Evolutionary conservation across 2,113 vertebrate genomes (phyloP).

Genomic region (Microcebus lehilahytsara): DNA sequence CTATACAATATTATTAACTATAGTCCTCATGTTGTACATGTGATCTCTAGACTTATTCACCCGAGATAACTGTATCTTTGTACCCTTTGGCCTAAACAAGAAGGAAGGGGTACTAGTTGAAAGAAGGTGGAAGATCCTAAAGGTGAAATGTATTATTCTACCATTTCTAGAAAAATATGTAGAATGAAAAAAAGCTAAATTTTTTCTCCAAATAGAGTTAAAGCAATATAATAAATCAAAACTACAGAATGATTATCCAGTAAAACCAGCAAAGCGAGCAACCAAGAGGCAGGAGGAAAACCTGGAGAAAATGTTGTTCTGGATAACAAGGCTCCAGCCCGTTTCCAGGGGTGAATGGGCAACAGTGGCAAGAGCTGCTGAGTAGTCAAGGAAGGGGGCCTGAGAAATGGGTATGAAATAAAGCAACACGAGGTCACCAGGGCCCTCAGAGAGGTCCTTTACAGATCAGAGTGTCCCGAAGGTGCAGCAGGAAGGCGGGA

Average conservation of each 20-base stretch:
- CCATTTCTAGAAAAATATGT: constrained; percentile 22
- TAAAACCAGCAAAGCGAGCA: neutral
- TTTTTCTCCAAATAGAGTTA: constrained; percentile 26
- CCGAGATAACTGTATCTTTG: neutral
- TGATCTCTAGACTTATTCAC: neutral
- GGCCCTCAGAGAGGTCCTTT: neutral
- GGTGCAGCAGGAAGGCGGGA: neutral
- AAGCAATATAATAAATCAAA: constrained; percentile 7
- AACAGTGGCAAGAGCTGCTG: neutral
- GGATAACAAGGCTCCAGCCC: neutral
- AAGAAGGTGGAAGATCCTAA: neutral
- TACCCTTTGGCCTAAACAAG: neutral
- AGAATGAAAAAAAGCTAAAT: constrained; percentile 9
- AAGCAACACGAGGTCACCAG: neutral
- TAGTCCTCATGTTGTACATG: neutral
- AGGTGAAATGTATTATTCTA: neutral
- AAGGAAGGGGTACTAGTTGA: neutral
- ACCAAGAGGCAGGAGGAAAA: neutral
- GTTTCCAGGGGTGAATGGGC: neutral
- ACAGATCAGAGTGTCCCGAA: neutral
- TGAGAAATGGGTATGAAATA: neutral
- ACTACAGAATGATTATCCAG: neutral
- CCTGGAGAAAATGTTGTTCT: neutral
- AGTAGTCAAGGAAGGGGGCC: too few relatives aligned
- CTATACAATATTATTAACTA: neutral